Percentiles rank a stretch among this genome's conserved stretches.
phyloP scores from a whole-genome alignment of 2,113 vertebrate species.

The Phaethon lepturus region DNA sequence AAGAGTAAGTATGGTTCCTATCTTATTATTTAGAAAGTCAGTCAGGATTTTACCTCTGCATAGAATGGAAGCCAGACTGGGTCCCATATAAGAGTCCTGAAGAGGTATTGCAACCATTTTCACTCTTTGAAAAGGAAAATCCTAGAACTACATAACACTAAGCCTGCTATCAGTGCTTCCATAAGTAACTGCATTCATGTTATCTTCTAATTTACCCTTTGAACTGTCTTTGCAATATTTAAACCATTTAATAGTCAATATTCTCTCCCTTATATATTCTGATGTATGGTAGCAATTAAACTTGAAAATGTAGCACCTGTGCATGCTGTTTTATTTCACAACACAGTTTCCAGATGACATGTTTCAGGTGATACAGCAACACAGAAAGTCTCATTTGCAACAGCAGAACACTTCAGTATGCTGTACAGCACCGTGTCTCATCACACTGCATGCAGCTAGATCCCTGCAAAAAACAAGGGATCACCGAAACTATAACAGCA shows the following conservation, averaged over 20 bases:
- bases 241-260: background rate
- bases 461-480: background rate
- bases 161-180: background rate
- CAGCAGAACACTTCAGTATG: background rate
- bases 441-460: background rate
- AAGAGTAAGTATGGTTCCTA: background rate
- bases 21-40: background rate
- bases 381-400: background rate
- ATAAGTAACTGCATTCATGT: background rate
- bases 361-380: background rate
- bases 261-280: background rate
- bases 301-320: background rate
- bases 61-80: background rate
- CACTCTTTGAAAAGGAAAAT: background rate
- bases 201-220: background rate
- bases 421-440: too few relatives aligned
- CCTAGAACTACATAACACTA: background rate
- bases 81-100: background rate
- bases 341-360: background rate
- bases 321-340: conserved; percentile 16
- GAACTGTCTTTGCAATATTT: background rate
- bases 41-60: background rate
- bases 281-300: background rate
- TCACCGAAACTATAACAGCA: background rate
- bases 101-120: background rate